Percentiles rank a stretch among this genome's conserved stretches.
phyloP scores from a whole-genome alignment of 2,888 invertebrate species.

The Oasisia sp. region DNA sequence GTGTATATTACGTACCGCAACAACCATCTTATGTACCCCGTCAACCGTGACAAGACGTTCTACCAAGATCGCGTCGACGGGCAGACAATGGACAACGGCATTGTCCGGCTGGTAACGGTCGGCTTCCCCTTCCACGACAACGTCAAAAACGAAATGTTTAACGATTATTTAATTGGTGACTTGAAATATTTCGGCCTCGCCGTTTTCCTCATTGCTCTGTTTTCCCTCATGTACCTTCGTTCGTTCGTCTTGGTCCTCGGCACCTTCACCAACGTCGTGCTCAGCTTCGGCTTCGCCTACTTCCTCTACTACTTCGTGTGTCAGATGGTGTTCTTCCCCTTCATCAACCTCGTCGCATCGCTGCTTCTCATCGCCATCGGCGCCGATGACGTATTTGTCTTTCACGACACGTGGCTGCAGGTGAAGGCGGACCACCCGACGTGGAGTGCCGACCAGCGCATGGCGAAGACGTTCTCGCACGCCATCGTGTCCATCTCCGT shows the following conservation, averaged over 20 bases:
- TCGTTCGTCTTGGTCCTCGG: not conserved
- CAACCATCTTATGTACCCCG: not conserved
- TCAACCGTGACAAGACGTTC: not conserved
- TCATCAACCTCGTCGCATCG: not conserved
- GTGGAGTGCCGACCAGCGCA: not conserved
- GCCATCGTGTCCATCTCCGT: constrained; percentile 65
- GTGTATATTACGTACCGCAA: not conserved
- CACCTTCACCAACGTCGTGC: not conserved
- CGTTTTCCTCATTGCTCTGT: not conserved
- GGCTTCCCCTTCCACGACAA: not conserved
- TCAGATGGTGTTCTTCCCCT: constrained; percentile 17
- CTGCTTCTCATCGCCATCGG: constrained; percentile 1
- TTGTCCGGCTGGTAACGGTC: not conserved
- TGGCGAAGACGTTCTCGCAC: not conserved
- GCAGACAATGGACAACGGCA: not conserved
- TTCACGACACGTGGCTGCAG: constrained; percentile 18
- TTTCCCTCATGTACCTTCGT: not conserved
- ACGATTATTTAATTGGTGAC: not conserved
- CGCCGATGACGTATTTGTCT: not conserved
- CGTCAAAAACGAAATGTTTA: not conserved
- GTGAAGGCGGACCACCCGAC: constrained; percentile 8
- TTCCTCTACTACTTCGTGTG: not conserved
- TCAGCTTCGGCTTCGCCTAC: not conserved
- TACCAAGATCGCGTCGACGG: not conserved
- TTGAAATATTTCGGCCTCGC: not conserved